Conservation (phyloP, 2,797 vertebrate genomes). For the Sebastolobus altivelis region DNA sequence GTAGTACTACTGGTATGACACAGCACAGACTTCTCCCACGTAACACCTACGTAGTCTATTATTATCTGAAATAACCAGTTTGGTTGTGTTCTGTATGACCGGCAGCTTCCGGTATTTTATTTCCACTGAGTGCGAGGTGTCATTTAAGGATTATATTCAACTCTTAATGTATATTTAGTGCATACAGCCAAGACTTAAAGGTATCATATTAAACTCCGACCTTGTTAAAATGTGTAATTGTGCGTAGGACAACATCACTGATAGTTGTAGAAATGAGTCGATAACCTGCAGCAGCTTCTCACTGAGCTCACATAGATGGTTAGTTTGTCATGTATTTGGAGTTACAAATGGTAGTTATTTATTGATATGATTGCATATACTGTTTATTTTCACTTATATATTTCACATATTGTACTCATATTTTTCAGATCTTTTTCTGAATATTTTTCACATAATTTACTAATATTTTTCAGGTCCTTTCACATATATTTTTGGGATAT, state of each 20-base stretch:
- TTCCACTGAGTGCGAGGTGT: neutral
- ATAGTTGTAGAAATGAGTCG: neutral
- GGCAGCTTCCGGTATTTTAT: neutral
- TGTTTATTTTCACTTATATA: too few relatives aligned
- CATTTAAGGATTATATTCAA: neutral
- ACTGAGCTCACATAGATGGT: neutral
- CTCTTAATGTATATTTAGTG: neutral
- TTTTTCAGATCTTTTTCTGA: rapidly evolving
- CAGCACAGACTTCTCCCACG: neutral
- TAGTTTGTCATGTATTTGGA: neutral
- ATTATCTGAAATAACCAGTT: neutral
- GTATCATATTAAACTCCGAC: too few relatives aligned
- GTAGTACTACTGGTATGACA: neutral
- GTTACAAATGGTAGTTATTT: neutral
- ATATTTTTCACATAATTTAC: too few relatives aligned
- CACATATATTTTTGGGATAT: too few relatives aligned
- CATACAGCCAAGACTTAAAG: neutral
- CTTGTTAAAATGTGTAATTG: neutral
- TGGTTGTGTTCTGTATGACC: neutral
- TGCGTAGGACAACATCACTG: neutral
- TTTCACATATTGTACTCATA: too few relatives aligned
- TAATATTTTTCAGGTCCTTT: too few relatives aligned
- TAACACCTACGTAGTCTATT: neutral
- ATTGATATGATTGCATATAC: neutral
- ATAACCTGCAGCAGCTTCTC: neutral